Base-by-base conservation (phyloP, 2,797 vertebrate species). In the Uromys caudimaculatus region DNA sequence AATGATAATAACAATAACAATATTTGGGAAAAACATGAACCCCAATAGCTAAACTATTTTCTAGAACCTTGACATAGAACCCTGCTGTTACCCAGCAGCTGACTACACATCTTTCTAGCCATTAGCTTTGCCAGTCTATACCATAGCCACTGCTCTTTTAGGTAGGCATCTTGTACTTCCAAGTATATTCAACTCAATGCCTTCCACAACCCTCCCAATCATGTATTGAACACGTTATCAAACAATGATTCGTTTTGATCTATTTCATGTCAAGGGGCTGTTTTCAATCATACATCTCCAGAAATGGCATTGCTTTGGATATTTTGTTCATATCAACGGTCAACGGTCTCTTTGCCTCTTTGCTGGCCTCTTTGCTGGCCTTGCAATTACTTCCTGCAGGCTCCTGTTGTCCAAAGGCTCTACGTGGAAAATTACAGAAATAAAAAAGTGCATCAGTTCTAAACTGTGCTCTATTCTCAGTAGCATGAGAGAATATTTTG, bases 241-340 rank as follows among this genome's bases (percentile, higher is more conserved):
- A 94, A 64, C 93, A 60, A 81, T 32, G 32, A 58, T 6, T 58
- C 67, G 89, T 3, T 21, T n/a, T 82, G 29, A 3, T 54, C 21
- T 44, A 44, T 69, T 89, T 89, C 52, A 89, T 50, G 27, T 83
- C 76, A 93, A 29, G n/a, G 79, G 83, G 95, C 44, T 78, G 29
- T 86, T 85, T 89, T 86, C 47, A 94, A n/a, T 64, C 54, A 82
- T 16, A 47, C 8, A 38, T 44, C 75, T 86, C 76, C 10, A 62
- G 38, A n/a, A 89, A 91, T 50, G 44, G 54, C 50, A 93, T 32
- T 69, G 21, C 2, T 83, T 79, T n/a, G 16, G 5, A 56, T 90
- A 79, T 82, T 89, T 73, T 56, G 67, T 52, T 91, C 19, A 41
- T 58, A 91, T 24, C 1, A 89, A 29, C 75, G 47, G 91, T 77